Percentiles rank a stretch among this genome's conserved stretches.
Conservation (phyloP, 2,888 invertebrate genomes). For the Odontothrips loti region DNA sequence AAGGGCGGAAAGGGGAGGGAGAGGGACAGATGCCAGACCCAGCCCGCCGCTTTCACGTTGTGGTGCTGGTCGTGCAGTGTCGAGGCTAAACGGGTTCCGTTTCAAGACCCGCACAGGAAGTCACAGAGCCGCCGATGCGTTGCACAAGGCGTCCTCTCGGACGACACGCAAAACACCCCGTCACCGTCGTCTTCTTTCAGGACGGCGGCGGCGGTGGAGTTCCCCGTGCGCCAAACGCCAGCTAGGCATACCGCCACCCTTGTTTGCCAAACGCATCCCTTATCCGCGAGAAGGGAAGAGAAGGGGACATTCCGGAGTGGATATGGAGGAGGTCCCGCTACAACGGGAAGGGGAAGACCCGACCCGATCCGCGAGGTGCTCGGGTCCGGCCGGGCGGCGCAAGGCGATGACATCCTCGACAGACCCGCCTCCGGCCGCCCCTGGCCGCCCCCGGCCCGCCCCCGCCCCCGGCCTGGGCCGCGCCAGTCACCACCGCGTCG, state of each 20-base stretch:
- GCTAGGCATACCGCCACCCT: no score
- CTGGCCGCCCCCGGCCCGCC: not conserved
- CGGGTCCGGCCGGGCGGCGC: not conserved
- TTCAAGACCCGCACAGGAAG: not conserved
- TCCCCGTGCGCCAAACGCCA: no score
- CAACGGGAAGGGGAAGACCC: not conserved
- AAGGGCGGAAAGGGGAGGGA: not conserved
- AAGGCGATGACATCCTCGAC: not conserved
- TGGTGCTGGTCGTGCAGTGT: not conserved
- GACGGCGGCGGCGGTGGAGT: no score
- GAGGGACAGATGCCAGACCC: not conserved
- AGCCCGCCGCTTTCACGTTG: not conserved
- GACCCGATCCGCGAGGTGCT: not conserved
- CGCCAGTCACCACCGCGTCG: not conserved
- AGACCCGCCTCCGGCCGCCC: not conserved
- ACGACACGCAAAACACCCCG: no score
- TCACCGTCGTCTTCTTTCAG: no score
- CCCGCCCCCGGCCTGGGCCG: not conserved
- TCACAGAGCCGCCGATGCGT: not conserved
- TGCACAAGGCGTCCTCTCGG: no score
- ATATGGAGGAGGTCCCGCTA: no score
- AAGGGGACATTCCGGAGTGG: no score
- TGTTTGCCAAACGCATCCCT: no score
- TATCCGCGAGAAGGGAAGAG: no score
- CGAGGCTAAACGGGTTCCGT: not conserved